Conservation (phyloP, 2,113 vertebrate species). For the Myanophis thanlyinensis region DNA sequence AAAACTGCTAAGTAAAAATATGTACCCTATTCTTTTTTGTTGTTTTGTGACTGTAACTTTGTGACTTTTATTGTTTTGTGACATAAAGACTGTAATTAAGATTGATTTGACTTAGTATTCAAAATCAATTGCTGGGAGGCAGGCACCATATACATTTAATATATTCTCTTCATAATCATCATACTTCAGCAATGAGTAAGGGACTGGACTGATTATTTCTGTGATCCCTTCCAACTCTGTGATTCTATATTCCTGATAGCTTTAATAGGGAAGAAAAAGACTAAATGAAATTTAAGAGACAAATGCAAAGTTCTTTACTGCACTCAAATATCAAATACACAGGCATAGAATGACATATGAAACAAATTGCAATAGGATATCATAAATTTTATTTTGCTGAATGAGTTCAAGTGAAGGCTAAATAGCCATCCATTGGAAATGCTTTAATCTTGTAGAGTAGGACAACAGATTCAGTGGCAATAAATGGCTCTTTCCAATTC, state of each 20-base stretch:
- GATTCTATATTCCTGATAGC: background rate
- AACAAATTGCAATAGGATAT: background rate
- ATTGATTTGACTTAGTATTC: background rate
- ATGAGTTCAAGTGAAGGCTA: background rate
- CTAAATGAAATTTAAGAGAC: background rate
- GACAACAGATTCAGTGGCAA: background rate
- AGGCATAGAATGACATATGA: background rate
- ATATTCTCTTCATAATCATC: background rate
- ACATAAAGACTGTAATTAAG: background rate
- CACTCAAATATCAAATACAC: background rate
- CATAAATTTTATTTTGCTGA: background rate
- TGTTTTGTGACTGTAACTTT: too few relatives aligned
- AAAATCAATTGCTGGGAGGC: background rate
- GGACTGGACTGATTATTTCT: background rate
- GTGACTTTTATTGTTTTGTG: too few relatives aligned
- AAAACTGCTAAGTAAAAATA: background rate
- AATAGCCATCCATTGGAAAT: background rate
- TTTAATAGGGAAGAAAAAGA: background rate
- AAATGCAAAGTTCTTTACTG: background rate
- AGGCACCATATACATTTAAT: background rate
- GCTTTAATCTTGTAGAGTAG: background rate
- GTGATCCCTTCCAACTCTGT: background rate
- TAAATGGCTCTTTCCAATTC: background rate
- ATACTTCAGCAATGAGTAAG: background rate
- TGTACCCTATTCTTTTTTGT: background rate